Evolutionary conservation across 2,797 vertebrate species (phyloP).

Genomic region (Pipistrellus pipistrellus): DNA sequence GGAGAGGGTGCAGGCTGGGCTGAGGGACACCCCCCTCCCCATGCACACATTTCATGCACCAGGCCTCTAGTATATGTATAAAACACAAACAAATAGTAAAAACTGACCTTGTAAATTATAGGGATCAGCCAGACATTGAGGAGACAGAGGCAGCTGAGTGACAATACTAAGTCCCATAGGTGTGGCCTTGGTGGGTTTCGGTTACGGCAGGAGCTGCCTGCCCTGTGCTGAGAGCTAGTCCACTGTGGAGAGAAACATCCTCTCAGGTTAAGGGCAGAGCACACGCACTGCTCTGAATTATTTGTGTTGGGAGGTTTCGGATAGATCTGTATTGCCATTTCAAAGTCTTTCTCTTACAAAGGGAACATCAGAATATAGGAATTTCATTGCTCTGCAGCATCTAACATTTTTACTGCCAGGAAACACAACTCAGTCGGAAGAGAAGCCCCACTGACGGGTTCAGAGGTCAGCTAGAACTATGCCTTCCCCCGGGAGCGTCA

Average conservation of each 20-base stretch:
- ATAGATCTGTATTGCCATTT: background rate
- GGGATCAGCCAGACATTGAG: background rate
- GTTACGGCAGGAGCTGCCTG: background rate
- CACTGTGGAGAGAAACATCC: background rate
- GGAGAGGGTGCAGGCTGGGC: too few species aligned
- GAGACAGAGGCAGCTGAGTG: background rate
- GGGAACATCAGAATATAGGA: background rate
- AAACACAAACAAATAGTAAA: background rate
- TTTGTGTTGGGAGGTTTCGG: constrained; percentile 28
- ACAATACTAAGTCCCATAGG: background rate
- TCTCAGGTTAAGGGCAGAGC: background rate
- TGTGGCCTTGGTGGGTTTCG: background rate
- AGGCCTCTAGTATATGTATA: background rate
- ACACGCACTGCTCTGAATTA: background rate
- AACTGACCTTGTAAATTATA: constrained; percentile 27
- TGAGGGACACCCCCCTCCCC: too few species aligned
- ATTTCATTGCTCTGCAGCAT: background rate
- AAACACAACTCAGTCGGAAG: background rate
- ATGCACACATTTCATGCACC: too few species aligned
- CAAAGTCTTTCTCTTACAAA: constrained; percentile 50
- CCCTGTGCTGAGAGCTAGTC: background rate
- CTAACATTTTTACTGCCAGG: background rate
- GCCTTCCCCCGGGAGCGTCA: background rate
- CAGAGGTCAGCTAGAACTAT: background rate
- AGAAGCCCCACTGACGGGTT: background rate